Base-by-base conservation (phyloP, 2,797 vertebrate species). In the Aselliscus stoliczkanus region DNA sequence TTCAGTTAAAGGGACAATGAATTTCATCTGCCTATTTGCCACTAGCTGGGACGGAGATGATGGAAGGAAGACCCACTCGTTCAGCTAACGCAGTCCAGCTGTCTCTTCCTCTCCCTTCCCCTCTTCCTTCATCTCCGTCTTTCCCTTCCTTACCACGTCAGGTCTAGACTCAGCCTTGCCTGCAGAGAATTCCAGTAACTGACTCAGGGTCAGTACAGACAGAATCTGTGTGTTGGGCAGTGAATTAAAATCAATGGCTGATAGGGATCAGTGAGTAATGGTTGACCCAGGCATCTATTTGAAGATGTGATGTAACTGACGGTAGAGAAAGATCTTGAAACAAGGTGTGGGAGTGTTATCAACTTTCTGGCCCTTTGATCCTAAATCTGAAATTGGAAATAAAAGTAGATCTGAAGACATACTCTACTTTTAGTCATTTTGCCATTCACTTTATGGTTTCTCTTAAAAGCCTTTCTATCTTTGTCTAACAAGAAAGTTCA, bases 151-250 rank as follows among this genome's bases (percentile, higher is more conserved):
- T 64, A 64, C 62, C n/a, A 39, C 4, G 54, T 93, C 91, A 34
- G 4, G 81, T 97, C 95, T 88, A 93, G 79, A 96, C 73, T 39
- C 72, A 50, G 73, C 58, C 73, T 64, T 69, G 76, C 81, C 92
- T 37, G 10, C 64, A 69, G 64, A 70, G 65, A 89, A 86, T 62
- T 65, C 60, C 31, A 76, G 77, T 70, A 60, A 52, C 50, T 72
- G 54, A 56, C 44, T 52, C 37, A 27, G 52, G 91, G 44, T 80
- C 50, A 56, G 67, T 60, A 70, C 94, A 96, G 75, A 21, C 67
- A 25, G 44, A 20, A 80, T 52, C 70, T 69, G 7, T 25, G 39
- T 34, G 7, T 8, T 37, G 42, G 65, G 67, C 42, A 54, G 58
- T 5, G 52, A 50, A 56, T 18, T 4, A 34, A 75, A 92, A 79